Evolutionary conservation across 2,113 vertebrate species (phyloP), one percentile per base, ranked within the genome.

Genomic region (Bostrychus sinensis): DNA sequence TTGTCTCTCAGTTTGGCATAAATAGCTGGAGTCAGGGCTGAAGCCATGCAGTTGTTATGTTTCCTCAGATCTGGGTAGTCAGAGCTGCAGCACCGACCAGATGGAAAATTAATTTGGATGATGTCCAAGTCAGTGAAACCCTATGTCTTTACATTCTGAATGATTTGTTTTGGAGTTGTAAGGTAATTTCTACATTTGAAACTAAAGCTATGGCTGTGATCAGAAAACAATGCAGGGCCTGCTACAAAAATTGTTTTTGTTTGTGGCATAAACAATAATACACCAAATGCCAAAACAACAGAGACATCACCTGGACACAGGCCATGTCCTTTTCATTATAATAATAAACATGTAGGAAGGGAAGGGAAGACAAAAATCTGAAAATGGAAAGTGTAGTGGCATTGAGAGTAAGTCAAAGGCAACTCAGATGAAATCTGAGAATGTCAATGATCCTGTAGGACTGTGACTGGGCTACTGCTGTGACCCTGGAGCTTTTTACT

Each of bases 11-110:
- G 92, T 55, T 76, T 92, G 68, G 91, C 91, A 0, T 98, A 98
- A 72, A 98, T 92, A 59, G 77, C 89, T 0, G 96, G 96, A 0
- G 94, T 95, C 66, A 98, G 91, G 68, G 93, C 91, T 14, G 92
- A 65, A 0, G 96, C 94, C 96, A 98, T 97, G 88, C 96, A 98
- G 89, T 98, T 98, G 89, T 97, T 98, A 81, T 98, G 96, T 62
- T 96, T 96, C 78, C 95, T 94, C 65, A 98, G 93, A 75, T 98
- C 96, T 0, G 96, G 96, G 56, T 91, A 98, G 86, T 98, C 95
- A 0, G 96, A 90, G 0, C 96, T 98, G 75, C 11, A n/a, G 10
- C n/a, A 8, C 8, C 6, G 10, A 50, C 6, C 17, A 4, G 3
- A 4, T 9, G 7, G 5, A 51, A 13, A 42, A 51, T 13, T 50